Evolutionary conservation across 1,140 invertebrate species (phyloP), one percentile per base, ranked within the genome.

Genomic region (Cataglyphis hispanica): DNA sequence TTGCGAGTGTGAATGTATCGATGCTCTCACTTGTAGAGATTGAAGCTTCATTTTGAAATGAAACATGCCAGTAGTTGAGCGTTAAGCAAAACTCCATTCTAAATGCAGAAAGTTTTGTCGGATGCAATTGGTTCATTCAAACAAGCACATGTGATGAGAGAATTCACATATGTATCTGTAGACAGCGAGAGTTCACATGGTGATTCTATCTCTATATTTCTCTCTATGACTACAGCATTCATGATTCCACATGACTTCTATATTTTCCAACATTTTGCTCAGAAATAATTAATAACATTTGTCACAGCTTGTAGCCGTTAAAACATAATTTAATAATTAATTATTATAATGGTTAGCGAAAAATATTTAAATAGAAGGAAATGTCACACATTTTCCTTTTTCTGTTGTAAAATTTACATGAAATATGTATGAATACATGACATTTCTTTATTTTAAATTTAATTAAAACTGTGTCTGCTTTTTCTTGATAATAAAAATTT

Each of bases 81-180:
- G 31, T 5, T 69, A 43, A 69, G 64, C 70, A 86, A n/a, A n/a
- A 76, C 69, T 76, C n/a, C 53, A 34, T 50, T 64, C 46, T 27
- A 16, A 69, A 83, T 84, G 63, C 56, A 34, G 77, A 87, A 76
- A 84, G 56, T 87, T 88, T 64, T 16, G 11, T 43, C 37, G 25
- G 27, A 61, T n/a, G 22, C 50, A 67, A 86, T 83, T n/a, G 53
- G 31, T 34, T n/a, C 46, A n/a, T 10, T 31, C 40, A 60, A 81
- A 56, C 70, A 37, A 2, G 19, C 1, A 11, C 25, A 22, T 67
- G 13, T 74, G 27, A 46, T 27, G 64, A 70, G 2, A 25, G 67
- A 22, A 81, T 31, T 60, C 53, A 58, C 3, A 2, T 81, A 60
- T 43, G 19, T 25, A 16, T 43, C 37, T 25, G 19, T 43, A 16